Evolutionary conservation across 2,113 vertebrate species (phyloP), one percentile per base, ranked within the genome.

Genomic region (Hystrix brachyura): DNA sequence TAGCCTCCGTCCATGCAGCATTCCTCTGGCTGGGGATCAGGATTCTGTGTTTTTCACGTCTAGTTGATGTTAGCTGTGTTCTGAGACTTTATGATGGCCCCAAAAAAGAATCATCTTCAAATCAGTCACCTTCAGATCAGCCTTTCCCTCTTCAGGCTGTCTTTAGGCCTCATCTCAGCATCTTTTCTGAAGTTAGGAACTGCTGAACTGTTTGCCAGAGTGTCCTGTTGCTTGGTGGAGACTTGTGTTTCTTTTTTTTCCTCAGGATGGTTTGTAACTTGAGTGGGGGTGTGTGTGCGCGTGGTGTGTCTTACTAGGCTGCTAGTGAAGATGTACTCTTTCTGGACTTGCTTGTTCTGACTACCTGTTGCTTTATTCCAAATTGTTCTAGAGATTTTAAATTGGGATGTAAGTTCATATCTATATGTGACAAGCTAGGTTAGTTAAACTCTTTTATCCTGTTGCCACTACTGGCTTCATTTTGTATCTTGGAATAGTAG

Each of bases 401-500:
- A 79, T 91, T 85, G 7, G 57, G 60, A 64, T 3, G 18, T 57
- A n/a, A 69, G 10, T 90, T 85, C 55, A 62, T 82, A 27, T 43
- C 10, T 79, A 21, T 83, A 21, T 90, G 29, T 72, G 57, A 92
- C n/a, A 29, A 27, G 25, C 21, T 53, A 43, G 57, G 38, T 64
- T 51, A 55, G 21, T 62, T 46, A 64, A 55, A 93, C n/a, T 6
- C 32, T 51, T 6, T 51, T 51, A 51, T 76, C 8, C 57, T 53
- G 13, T 80, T 86, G 67, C 7, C 59, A 25, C 57, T 18, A 80
- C 12, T 91, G 15, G n/a, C 21, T 81, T 85, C 65, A 19, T 69
- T 95, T 91, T 76, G 60, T 82, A n/a, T 89, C 21, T 69, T 95
- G 51, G 6, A 82, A 60, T 88, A 87, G 14, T 94, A n/a, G 57